Percentiles rank a stretch among this genome's conserved stretches.
These are phyloP conservation scores for Machimus rusticus DNA, from an alignment of 2,888 invertebrate genomes.

Conservation along the genomic window DNA sequence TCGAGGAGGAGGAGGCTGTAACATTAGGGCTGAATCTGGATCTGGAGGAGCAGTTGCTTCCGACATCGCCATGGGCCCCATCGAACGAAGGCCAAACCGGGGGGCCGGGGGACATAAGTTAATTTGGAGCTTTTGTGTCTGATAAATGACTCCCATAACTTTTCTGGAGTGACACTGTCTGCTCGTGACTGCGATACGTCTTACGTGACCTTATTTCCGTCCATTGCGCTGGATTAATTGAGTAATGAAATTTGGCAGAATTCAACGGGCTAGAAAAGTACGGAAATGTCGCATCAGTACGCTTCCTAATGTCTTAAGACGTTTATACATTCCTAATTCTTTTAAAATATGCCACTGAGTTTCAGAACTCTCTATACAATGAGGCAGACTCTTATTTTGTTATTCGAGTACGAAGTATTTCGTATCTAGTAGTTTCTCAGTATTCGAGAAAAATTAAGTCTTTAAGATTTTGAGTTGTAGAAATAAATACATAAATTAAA, in stretches of 20 bases:
- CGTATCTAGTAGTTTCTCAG: too few relatives aligned
- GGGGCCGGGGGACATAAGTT: neutral
- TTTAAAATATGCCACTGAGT: neutral
- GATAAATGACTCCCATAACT: neutral
- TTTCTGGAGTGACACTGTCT: neutral
- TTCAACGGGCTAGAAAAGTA: neutral
- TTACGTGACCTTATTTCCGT: neutral
- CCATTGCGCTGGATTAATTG: neutral
- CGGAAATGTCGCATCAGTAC: neutral
- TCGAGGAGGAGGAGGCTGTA: neutral
- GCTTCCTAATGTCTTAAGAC: neutral
- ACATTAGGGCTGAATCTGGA: neutral
- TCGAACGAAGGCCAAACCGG: neutral
- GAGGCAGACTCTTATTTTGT: too few relatives aligned
- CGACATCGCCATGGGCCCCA: neutral
- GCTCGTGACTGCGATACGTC: neutral
- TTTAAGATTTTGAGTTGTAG: too few relatives aligned
- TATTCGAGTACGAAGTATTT: too few relatives aligned
- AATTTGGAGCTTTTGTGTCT: neutral
- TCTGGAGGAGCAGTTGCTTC: neutral
- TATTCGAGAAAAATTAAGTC: too few relatives aligned
- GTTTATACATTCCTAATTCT: neutral
- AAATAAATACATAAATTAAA: too few relatives aligned
- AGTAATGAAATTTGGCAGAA: neutral
- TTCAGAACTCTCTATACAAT: neutral